Conservation (phyloP, 2,888 invertebrate genomes). For the Trimorus sp. region DNA sequence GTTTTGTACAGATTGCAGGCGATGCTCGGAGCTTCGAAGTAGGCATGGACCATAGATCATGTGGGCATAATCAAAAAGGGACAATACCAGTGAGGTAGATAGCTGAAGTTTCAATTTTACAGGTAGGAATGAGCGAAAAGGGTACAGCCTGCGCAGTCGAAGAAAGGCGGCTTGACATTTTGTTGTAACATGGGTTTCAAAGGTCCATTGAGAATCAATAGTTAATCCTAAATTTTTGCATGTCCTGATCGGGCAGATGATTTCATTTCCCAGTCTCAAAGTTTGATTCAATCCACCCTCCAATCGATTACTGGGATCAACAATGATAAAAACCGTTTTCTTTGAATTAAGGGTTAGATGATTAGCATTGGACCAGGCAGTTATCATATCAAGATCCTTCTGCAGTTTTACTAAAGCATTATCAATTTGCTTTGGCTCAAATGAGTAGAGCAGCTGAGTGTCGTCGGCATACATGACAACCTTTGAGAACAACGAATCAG, state of each 20-base stretch:
- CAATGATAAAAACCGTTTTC: neutral
- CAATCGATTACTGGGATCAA: neutral
- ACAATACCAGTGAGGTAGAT: neutral
- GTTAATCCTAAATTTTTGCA: constrained; percentile 4
- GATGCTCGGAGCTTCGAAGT: too few relatives aligned
- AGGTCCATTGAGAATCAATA: neutral
- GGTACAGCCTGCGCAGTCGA: neutral
- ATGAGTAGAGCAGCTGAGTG: neutral
- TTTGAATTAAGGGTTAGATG: neutral
- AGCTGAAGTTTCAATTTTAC: neutral
- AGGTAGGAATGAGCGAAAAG: neutral
- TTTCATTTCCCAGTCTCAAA: neutral
- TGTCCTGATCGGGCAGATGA: neutral
- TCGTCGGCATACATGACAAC: neutral
- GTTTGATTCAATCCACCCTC: neutral
- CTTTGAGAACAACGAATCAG: neutral
- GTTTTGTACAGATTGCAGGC: constrained; percentile 3
- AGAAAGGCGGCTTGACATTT: constrained; percentile 4
- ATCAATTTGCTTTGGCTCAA: too few relatives aligned
- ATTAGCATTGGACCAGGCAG: neutral
- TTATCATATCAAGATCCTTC: neutral
- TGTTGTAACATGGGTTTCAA: neutral
- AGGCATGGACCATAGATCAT: constrained; percentile 5
- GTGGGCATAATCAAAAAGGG: constrained; percentile 15
- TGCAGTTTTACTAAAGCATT: neutral